Evolutionary conservation across 2,113 vertebrate genomes (phyloP), one percentile per base, ranked within the genome.

Genomic region (Hystrix cristata): DNA sequence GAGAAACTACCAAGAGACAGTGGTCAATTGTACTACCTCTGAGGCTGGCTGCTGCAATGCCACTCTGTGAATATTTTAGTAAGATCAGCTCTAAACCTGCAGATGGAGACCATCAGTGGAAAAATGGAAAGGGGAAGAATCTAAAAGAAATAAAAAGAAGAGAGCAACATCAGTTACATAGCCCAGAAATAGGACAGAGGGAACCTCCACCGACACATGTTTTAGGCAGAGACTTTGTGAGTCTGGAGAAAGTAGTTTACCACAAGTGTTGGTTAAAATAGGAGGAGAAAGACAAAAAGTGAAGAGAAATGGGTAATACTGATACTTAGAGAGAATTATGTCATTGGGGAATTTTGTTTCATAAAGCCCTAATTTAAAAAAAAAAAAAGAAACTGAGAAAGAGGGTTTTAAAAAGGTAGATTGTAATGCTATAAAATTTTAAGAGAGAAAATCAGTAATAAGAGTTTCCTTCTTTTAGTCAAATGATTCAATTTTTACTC

Each of bases 121-220:
- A 85, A 65, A 60, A 46, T 57, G 12, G 21, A 67, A 23, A 81
- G 1, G 11, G 48, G 16, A 12, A 90, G 84, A 76, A 76, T 38
- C 23, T n/a, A 14, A 46, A 88, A 59, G 38, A 72, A 72, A 2
- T 25, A 29, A 38, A 90, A 27, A 11, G 16, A 7, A 51, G 15
- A 21, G 18, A 13, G 5, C 29, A 81, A 7, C 13, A 34, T 48
- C 53, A 48, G 23, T 59, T 14, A 13, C 10, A 5, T 14, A 74
- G 34, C 16, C 14, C 31, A 86, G 34, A 89, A 76, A 76, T 21
- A 53, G 9, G 10, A n/a, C 7, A 18, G 9, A 53, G 18, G 43
- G 5, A 1, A 64, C 0, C 3, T 51, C 14, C 13, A 23, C 0
- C 51, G n/a, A 79, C 14, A 53, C 53, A 34, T 19, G 2, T 48